These are phyloP conservation scores for Hyla sarda DNA, from an alignment of 2,113 vertebrate genomes.

Conservation along the genomic window DNA sequence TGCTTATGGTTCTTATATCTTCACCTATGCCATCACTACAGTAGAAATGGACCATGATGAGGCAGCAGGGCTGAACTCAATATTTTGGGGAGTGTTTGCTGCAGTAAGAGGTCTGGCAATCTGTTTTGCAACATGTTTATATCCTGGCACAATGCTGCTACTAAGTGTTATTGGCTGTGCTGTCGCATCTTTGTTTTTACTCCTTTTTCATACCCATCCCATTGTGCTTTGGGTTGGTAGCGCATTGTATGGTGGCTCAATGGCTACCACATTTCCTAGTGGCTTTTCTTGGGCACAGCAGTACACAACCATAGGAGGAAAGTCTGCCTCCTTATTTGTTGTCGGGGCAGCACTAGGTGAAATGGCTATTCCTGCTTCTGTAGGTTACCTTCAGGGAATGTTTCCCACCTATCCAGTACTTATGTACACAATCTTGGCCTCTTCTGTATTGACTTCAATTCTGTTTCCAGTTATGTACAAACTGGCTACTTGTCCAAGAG, in stretches of 20 bases:
- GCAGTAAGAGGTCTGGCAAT: slow-evolving; percentile 82
- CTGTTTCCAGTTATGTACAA: slow-evolving; percentile 91
- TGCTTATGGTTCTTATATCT: slow-evolving; percentile 89
- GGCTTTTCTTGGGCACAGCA: slow-evolving; percentile 94
- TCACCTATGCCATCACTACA: slow-evolving; percentile 75
- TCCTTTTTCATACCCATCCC: slow-evolving; percentile 71
- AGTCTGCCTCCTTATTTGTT: slow-evolving; percentile 81
- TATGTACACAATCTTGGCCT: slow-evolving; percentile 78
- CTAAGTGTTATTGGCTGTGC: slow-evolving; percentile 80
- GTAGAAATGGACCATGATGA: slow-evolving; percentile 71
- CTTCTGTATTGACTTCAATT: slow-evolving; percentile 76
- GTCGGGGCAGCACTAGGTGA: slow-evolving; percentile 87
- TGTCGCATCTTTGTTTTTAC: slow-evolving; percentile 75
- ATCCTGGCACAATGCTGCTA: slow-evolving; percentile 86
- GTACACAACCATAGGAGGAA: slow-evolving; percentile 84
- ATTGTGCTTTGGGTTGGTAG: slow-evolving; percentile 81
- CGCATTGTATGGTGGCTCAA: slow-evolving; percentile 83
- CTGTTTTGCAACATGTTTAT: slow-evolving; percentile 80
- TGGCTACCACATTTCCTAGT: slow-evolving; percentile 91
- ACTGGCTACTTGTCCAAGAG: slow-evolving; percentile 71
- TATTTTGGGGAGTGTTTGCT: slow-evolving; percentile 90
- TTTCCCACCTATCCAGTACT: slow-evolving; percentile 75
- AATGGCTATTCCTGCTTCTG: slow-evolving; percentile 84
- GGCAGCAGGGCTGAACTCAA: slow-evolving; percentile 85
- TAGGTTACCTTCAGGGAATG: slow-evolving; percentile 81